Base-by-base conservation (phyloP, 2,888 invertebrate genomes). In the Drosophila falleni region DNA sequence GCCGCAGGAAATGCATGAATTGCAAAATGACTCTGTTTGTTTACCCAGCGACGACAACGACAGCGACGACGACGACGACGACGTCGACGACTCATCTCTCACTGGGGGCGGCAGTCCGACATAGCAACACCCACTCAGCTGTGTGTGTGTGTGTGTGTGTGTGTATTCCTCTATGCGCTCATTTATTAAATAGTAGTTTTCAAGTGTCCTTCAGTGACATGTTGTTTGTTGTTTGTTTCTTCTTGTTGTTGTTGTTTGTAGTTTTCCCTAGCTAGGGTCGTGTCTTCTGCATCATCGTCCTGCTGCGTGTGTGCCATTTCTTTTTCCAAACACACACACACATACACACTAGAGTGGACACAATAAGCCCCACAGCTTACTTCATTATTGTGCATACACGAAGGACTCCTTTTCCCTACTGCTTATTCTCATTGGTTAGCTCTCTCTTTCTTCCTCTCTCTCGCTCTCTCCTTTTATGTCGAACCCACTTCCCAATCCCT, bases 1-100 rank as follows among this genome's bases (percentile, higher is more conserved):
- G 92, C 92, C 91, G 90, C 91, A 91, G 91, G 91, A 92, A 92
- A 91, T 92, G 91, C 91, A 91, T 92, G 87, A 90, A 91, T 88
- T 91, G 90, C 90, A 88, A 91, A 91, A 90, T 90, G 89, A 90
- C 90, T 87, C 89, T 87, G 87, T 89, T 87, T 87, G 87, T 88
- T 84, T 84, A 84, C 84, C 73, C 89, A 78, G 84, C 71, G 78
- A 68, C 80, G 44, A 59, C 80, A 60, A 58, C 74, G 55, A 69
- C 71, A 58, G 51, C 46, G 44, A 54, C 65, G 51, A 53, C 54
- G 53, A 46, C 58, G 61, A 35, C 29, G 35, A n/a, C 65, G 58
- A 58, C 73, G 63, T 60, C 55, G 58, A 23, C 65, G 68, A 67
- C 83, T 80, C 80, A 80, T 74, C 87, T 75, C 66, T 60, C 71